These are phyloP conservation scores for Anableps anableps DNA, from an alignment of 2,797 vertebrate species.

Conservation along the genomic window DNA sequence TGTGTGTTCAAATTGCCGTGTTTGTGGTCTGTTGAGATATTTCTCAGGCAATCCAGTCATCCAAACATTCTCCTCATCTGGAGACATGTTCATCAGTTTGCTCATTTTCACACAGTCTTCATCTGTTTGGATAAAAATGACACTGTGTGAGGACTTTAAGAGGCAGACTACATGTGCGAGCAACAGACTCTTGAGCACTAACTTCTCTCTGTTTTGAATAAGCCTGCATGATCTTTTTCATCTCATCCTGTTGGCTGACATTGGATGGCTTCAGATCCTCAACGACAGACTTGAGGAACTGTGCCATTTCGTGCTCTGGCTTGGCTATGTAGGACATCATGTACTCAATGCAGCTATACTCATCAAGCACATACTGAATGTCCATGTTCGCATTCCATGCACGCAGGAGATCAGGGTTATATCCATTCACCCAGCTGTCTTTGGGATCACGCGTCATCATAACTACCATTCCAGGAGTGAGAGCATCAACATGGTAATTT, in stretches of 20 bases:
- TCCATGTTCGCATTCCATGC: neutral
- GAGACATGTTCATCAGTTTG: neutral
- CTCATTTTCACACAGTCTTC: neutral
- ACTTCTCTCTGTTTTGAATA: neutral
- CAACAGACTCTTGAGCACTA: too few species aligned
- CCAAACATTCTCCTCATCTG: neutral
- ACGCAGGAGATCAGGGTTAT: neutral
- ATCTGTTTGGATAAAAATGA: neutral
- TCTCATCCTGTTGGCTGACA: neutral
- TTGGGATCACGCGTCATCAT: neutral
- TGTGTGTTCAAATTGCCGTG: neutral
- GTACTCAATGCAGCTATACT: neutral
- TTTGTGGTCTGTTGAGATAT: neutral
- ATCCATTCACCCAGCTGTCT: neutral
- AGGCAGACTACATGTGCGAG: too few species aligned
- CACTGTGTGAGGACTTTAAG: neutral
- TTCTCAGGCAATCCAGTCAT: neutral
- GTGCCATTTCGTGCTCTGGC: neutral
- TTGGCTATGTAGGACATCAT: slow-evolving; percentile 1
- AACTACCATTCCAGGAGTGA: too few species aligned
- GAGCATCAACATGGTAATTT: too few species aligned
- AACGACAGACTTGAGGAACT: neutral
- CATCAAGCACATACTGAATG: neutral
- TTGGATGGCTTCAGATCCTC: neutral
- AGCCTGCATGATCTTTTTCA: slow-evolving; percentile 13